Evolutionary conservation across 2,797 vertebrate genomes (phyloP).

Genomic region (Anomalospiza imberbis): DNA sequence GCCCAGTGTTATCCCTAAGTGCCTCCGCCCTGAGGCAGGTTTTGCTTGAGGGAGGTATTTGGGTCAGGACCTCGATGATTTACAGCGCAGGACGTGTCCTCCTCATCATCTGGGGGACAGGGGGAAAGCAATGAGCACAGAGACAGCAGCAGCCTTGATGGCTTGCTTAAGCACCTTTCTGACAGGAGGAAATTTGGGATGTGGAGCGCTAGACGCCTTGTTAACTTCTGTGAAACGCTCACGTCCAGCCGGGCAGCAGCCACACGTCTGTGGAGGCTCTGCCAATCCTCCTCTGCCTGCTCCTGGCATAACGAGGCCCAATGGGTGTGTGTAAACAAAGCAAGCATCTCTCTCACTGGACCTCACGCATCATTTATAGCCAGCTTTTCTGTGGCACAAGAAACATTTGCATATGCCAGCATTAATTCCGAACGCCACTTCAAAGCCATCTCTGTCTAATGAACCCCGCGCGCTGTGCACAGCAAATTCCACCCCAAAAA

Average conservation of each 20-base stretch:
- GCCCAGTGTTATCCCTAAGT: not conserved
- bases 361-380: constrained; percentile 61
- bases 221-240: not conserved
- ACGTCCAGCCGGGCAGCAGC: not conserved
- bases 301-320: constrained; percentile 7
- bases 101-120: not conserved
- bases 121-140: not conserved
- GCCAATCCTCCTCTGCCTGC: not conserved
- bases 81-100: not conserved
- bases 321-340: constrained; percentile 45
- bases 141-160: not conserved
- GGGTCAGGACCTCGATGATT: not conserved
- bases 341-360: constrained; percentile 3
- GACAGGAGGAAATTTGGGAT: not conserved
- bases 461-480: not conserved
- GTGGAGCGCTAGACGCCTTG: accelerated
- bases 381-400: constrained; percentile 42
- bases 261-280: not conserved
- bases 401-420: constrained; percentile 58
- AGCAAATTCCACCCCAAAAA: constrained; percentile 60
- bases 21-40: not conserved
- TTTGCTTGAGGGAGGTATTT: not conserved
- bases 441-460: constrained; percentile 61
- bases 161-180: not conserved
- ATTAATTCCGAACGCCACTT: constrained; percentile 56